Evolutionary conservation across 2,797 vertebrate genomes (phyloP).

Genomic region (Varecia variegata): DNA sequence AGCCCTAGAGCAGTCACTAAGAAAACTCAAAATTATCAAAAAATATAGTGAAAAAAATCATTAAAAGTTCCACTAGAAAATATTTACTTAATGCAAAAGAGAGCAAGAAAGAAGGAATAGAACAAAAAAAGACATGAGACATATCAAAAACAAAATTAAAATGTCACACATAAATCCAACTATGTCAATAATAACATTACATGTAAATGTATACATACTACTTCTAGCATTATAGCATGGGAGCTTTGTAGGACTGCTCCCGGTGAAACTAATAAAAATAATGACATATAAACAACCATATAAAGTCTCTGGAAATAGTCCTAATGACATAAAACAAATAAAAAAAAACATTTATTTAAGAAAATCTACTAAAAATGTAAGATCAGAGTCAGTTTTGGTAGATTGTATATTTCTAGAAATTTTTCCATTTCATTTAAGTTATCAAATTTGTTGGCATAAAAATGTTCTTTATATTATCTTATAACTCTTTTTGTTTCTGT

Average conservation of each 20-base stretch:
- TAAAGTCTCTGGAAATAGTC: neutral
- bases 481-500: neutral
- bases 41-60: neutral
- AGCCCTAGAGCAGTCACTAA: neutral
- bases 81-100: neutral
- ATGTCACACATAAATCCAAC: neutral
- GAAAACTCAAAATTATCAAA: neutral
- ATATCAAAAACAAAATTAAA: neutral
- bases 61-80: neutral
- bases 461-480: neutral
- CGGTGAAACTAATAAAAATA: neutral
- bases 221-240: neutral
- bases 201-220: neutral
- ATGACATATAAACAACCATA: neutral
- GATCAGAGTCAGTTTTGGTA: neutral
- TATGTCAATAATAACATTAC: neutral
- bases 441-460: neutral
- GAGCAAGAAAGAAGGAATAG: neutral
- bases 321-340: neutral
- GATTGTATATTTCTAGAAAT: neutral
- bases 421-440: neutral
- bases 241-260: neutral
- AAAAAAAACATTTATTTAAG: neutral
- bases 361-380: neutral
- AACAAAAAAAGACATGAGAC: neutral